These are phyloP conservation scores for Drosophila tanythrix DNA, from an alignment of 2,888 invertebrate species.

Conservation along the genomic window DNA sequence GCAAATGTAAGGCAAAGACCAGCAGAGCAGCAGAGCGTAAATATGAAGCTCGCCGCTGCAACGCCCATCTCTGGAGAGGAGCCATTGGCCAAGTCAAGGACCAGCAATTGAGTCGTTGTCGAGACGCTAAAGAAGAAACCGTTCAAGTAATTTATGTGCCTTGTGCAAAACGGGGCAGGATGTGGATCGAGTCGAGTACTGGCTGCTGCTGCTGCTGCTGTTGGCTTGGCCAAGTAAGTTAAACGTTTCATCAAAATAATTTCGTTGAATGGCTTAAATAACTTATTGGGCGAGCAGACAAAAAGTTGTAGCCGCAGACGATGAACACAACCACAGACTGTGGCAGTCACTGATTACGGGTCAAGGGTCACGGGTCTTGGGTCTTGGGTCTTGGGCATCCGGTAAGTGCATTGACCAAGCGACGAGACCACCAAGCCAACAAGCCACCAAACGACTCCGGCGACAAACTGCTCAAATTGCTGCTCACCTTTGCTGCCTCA, in stretches of 20 bases:
- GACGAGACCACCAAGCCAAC: background rate
- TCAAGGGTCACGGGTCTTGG: background rate
- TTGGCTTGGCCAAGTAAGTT: conserved; percentile 23
- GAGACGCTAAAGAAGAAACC: conserved; percentile 5
- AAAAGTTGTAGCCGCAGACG: conserved; percentile 21
- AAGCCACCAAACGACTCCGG: background rate
- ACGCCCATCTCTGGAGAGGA: background rate
- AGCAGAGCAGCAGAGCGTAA: conserved; percentile 21
- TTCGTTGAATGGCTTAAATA: conserved; percentile 49
- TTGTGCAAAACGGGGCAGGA: background rate
- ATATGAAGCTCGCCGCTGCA: background rate
- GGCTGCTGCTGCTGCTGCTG: background rate
- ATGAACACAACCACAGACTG: conserved; percentile 31
- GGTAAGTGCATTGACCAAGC: conserved; percentile 48
- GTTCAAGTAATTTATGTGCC: conserved; percentile 17
- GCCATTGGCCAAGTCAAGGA: background rate
- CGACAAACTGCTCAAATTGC: background rate
- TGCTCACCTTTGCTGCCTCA: conserved; percentile 8
- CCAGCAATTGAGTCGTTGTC: conserved; percentile 22
- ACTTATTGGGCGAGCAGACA: conserved; percentile 21
- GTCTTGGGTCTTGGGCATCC: background rate
- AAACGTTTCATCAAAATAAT: conserved; percentile 53
- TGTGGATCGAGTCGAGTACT: background rate
- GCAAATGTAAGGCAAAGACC: conserved; percentile 13
- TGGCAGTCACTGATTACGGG: background rate